Percentiles rank a stretch among this genome's conserved stretches.
These are phyloP conservation scores for Drosophila repletoides DNA, from an alignment of 1,140 invertebrate species.

Conservation along the genomic window DNA sequence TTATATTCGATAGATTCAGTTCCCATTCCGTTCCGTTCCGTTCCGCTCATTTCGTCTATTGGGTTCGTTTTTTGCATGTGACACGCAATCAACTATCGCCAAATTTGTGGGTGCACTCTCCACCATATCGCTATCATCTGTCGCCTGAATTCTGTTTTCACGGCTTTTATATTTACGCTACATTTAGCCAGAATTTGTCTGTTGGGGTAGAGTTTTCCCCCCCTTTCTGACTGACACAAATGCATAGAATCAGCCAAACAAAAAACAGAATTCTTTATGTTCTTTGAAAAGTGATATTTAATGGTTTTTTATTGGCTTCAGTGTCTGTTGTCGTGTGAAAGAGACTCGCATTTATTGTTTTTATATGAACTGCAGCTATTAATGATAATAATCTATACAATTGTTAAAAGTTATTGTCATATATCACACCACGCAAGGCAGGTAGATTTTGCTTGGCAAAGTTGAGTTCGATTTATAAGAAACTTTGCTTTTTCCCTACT, in stretches of 20 bases:
- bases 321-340: slow-evolving; percentile 43
- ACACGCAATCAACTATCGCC: slow-evolving; percentile 61
- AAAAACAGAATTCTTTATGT: slow-evolving; percentile 28
- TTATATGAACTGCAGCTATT: neutral
- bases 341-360: slow-evolving; percentile 15
- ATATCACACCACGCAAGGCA: neutral
- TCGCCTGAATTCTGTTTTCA: slow-evolving; percentile 4
- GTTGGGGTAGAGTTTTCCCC: slow-evolving; percentile 2
- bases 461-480: neutral
- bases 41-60: no score
- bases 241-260: slow-evolving; percentile 34
- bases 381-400: neutral
- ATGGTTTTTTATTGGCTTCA: slow-evolving; percentile 57
- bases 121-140: slow-evolving; percentile 20
- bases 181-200: slow-evolving; percentile 47
- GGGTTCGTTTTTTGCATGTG: slow-evolving; percentile 64
- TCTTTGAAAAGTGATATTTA: slow-evolving; percentile 57
- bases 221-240: neutral
- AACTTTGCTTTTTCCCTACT: no score
- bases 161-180: slow-evolving; percentile 65
- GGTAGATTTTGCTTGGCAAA: no score
- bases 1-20: slow-evolving; percentile 14
- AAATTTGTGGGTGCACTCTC: slow-evolving; percentile 40
- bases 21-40: neutral
- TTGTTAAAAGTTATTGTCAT: slow-evolving; percentile 13